Conservation (phyloP, 2,113 vertebrate species). For the Vireo altiloquus region DNA sequence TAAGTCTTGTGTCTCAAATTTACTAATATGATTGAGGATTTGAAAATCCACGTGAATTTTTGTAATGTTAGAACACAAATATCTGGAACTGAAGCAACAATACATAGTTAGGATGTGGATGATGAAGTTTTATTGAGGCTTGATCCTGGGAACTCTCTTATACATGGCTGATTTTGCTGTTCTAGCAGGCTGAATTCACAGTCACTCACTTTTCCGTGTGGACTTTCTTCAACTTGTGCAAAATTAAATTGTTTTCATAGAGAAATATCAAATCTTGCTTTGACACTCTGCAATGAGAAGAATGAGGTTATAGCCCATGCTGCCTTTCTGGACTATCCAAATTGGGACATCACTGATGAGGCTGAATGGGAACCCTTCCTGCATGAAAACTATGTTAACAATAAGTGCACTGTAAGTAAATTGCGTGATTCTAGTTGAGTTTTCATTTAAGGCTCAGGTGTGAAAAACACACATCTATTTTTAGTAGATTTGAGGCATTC, state of each 20-base stretch:
- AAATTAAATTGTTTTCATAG: constrained; percentile 67
- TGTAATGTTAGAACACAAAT: neutral
- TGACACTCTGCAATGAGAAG: constrained; percentile 79
- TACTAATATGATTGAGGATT: neutral
- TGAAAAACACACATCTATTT: neutral
- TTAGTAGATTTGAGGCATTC: neutral
- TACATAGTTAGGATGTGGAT: neutral
- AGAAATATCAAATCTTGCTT: constrained; percentile 87
- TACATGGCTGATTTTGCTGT: neutral
- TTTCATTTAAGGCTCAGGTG: neutral
- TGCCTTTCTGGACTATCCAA: constrained; percentile 85
- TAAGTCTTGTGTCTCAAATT: neutral
- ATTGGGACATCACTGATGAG: constrained; percentile 75
- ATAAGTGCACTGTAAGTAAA: constrained; percentile 80
- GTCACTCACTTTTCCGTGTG: neutral
- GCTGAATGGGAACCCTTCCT: constrained; percentile 81
- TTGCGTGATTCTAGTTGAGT: neutral
- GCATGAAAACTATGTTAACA: constrained; percentile 53
- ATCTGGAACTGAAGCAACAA: neutral
- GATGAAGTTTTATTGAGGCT: neutral
- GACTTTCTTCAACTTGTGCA: neutral
- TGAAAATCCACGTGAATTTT: neutral
- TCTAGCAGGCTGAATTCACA: neutral
- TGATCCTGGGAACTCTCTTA: neutral
- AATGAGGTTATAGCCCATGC: constrained; percentile 82